Conservation (phyloP, 1,140 invertebrate genomes). For the Spodoptera frugiperda region DNA sequence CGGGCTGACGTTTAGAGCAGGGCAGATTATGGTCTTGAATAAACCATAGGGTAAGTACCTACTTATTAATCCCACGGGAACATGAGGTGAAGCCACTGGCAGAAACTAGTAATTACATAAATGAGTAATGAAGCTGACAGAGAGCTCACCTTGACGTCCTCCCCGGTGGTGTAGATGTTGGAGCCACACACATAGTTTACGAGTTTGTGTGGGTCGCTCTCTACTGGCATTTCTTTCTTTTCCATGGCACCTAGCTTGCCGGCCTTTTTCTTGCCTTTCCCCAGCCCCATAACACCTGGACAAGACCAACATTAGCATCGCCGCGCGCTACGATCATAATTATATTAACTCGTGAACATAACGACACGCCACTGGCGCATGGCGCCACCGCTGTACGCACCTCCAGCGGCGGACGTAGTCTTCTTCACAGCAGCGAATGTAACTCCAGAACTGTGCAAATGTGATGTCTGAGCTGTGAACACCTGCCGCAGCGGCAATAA, state of each 20-base stretch:
- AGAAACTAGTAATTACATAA: no score
- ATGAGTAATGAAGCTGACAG: no score
- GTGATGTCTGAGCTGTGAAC: conserved; percentile 12
- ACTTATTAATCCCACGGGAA: no score
- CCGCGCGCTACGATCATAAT: background rate
- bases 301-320: conserved; percentile 29
- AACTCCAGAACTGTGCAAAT: conserved; percentile 54
- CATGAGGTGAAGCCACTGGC: no score
- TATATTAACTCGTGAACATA: background rate
- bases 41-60: no score
- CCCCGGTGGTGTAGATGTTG: conserved; percentile 91
- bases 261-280: conserved; percentile 87
- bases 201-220: conserved; percentile 94
- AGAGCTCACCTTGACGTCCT: conserved; percentile 90
- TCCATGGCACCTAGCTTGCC: conserved; percentile 88
- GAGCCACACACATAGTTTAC: conserved; percentile 94
- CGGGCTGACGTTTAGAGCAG: no score
- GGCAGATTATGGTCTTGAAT: no score
- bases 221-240: conserved; percentile 93
- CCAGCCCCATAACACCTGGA: conserved; percentile 77
- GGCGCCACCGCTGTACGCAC: conserved; percentile 54
- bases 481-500: conserved; percentile 13
- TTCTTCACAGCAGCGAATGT: conserved; percentile 71
- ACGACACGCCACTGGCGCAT: no score
- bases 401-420: conserved; percentile 79